Evolutionary conservation across 1,140 invertebrate species (phyloP).

Genomic region (Drosophila biarmipes): DNA sequence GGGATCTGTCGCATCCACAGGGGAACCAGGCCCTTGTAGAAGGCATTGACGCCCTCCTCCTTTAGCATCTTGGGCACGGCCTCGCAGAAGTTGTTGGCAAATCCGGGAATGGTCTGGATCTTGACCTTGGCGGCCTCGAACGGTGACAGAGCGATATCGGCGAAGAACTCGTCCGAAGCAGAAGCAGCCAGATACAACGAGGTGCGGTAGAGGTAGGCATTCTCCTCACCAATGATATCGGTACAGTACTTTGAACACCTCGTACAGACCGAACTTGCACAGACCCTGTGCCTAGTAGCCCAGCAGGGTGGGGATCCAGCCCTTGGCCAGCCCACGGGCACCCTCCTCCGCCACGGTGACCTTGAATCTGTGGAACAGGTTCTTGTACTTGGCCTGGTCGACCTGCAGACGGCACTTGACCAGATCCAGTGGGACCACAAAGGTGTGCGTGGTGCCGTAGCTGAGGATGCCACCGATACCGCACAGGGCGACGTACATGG

Average conservation of each 20-base stretch:
- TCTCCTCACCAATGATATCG: conserved; percentile 91
- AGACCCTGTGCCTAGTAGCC: conserved; percentile 92
- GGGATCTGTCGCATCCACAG: conserved; percentile 98
- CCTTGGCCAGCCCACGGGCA: conserved; percentile 88
- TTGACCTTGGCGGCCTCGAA: conserved; percentile 98
- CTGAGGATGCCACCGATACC: conserved; percentile 97
- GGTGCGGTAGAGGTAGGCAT: conserved; percentile 94
- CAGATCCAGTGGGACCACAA: conserved; percentile 97
- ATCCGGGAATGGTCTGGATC: conserved; percentile 97
- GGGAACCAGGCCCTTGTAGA: conserved; percentile 96
- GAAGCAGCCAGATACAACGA: conserved; percentile 96
- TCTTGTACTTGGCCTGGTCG: conserved; percentile 90
- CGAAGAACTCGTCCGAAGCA: conserved; percentile 99
- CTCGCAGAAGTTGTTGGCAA: conserved; percentile 93
- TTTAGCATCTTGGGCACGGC: conserved; percentile 94
- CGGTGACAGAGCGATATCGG: conserved; percentile 98
- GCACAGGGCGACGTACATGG: conserved; percentile 96
- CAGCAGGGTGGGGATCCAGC: conserved; percentile 93
- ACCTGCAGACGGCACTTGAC: conserved; percentile 95
- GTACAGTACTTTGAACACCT: conserved; percentile 93
- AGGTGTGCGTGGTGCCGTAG: conserved; percentile 94
- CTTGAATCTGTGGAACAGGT: conserved; percentile 89
- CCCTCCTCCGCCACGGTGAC: conserved; percentile 90
- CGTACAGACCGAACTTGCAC: conserved; percentile 92
- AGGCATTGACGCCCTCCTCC: conserved; percentile 90